Percentiles rank a stretch among this genome's conserved stretches.
phyloP scores from a whole-genome alignment of 2,113 vertebrate species.

The Tragulus kanchil region DNA sequence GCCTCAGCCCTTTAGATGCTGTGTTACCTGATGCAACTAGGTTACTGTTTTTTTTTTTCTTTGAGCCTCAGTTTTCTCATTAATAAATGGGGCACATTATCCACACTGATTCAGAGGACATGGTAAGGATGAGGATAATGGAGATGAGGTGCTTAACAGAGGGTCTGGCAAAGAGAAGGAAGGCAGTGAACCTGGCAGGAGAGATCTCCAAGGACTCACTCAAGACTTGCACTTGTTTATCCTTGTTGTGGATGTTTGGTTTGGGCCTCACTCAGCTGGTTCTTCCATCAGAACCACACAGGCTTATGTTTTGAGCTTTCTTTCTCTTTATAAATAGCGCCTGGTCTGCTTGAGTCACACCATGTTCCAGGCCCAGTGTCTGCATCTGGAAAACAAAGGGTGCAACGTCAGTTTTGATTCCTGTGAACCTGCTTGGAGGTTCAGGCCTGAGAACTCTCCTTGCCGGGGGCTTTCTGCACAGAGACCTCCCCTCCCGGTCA shows the following conservation, averaged over 20 bases:
- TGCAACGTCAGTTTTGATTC: background rate
- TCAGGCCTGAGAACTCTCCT: background rate
- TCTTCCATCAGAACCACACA: slow-evolving; percentile 22
- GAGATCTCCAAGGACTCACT: background rate
- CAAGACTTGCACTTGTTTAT: slow-evolving; percentile 3
- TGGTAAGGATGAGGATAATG: background rate
- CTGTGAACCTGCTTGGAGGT: background rate
- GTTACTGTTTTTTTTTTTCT: background rate
- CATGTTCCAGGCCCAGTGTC: background rate
- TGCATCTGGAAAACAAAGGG: background rate
- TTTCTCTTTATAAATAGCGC: slow-evolving; percentile 19
- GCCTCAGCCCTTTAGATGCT: background rate
- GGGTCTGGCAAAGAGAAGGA: background rate
- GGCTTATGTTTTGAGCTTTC: background rate
- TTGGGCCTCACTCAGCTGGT: background rate
- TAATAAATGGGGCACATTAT: background rate
- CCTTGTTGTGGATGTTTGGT: slow-evolving; percentile 14
- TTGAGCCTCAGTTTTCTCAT: background rate
- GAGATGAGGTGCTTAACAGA: background rate
- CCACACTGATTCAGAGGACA: background rate
- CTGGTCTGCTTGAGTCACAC: background rate
- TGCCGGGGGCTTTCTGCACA: background rate
- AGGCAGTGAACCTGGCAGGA: background rate
- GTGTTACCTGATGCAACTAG: background rate
- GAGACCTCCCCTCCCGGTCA: background rate